Percentiles rank a stretch among this genome's conserved stretches.
These are phyloP conservation scores for Agonopterix subpropinquella DNA, from an alignment of 2,888 invertebrate species.

Conservation along the genomic window DNA sequence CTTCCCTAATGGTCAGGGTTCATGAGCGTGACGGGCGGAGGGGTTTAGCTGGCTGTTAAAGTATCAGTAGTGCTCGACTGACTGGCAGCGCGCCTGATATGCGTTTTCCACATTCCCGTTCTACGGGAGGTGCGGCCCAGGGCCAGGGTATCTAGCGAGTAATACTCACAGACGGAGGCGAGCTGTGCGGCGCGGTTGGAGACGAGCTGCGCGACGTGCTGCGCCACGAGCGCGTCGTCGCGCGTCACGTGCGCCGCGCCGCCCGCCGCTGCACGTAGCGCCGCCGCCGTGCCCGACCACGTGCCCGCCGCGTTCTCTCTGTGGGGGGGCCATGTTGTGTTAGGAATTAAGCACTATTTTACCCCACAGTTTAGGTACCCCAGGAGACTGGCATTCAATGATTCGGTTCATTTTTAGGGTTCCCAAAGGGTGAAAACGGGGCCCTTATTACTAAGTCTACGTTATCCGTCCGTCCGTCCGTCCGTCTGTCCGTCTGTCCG, in stretches of 20 bases:
- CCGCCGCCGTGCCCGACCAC: constrained; percentile 38
- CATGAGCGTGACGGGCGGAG: too few species aligned
- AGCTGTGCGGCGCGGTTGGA: constrained; percentile 84
- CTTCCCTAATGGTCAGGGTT: too few species aligned
- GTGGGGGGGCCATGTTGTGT: background rate
- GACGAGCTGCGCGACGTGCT: constrained; percentile 79
- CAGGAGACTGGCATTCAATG: background rate
- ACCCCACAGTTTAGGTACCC: background rate
- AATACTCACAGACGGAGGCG: constrained; percentile 80
- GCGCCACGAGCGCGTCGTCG: constrained; percentile 77
- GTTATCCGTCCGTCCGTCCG: too few species aligned
- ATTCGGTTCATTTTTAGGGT: background rate
- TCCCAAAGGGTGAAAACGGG: too few species aligned
- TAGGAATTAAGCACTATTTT: background rate
- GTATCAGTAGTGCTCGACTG: too few species aligned
- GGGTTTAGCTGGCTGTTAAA: too few species aligned
- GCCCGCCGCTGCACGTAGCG: constrained; percentile 35
- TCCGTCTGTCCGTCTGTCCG: too few species aligned
- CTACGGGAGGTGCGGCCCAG: background rate
- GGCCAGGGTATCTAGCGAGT: background rate
- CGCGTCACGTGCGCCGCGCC: constrained; percentile 17
- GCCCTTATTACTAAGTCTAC: too few species aligned
- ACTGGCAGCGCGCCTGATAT: too few species aligned
- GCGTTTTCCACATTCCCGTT: too few species aligned
- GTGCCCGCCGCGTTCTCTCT: constrained; percentile 49